Conservation (phyloP, 2,113 vertebrate genomes). For the Anhinga anhinga region DNA sequence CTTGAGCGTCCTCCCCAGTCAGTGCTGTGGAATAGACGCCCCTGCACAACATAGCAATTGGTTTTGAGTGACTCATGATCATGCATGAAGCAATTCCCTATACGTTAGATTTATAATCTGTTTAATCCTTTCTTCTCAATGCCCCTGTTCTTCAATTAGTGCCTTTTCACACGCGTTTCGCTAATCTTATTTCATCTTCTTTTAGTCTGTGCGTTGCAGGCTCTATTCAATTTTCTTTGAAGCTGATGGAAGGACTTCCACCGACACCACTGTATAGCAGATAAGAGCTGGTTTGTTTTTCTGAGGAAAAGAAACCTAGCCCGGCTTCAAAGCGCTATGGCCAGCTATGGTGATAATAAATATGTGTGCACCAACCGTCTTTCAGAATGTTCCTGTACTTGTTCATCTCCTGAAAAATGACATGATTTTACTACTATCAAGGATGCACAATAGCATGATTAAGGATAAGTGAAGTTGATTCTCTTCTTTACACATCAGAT, state of each 20-base stretch:
- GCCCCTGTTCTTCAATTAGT: not conserved
- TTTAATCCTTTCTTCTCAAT: constrained; percentile 13
- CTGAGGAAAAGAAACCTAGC: not conserved
- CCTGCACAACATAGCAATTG: not conserved
- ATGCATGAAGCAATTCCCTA: not conserved
- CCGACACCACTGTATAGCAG: not conserved
- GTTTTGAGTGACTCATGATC: not conserved
- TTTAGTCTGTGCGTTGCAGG: not conserved
- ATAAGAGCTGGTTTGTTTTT: not conserved
- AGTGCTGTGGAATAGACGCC: not conserved
- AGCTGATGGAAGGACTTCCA: not conserved
- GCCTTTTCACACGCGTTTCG: not conserved
- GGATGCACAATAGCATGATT: not conserved
- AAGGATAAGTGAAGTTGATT: not conserved
- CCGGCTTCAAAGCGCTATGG: not conserved
- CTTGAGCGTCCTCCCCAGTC: not conserved
- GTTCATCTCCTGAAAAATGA: not conserved
- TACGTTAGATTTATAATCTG: not conserved
- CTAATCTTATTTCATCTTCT: constrained; percentile 13
- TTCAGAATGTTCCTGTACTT: not conserved
- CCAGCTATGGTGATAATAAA: not conserved
- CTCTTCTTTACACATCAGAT: not conserved
- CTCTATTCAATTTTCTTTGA: not conserved
- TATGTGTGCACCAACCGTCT: not conserved
- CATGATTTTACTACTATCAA: not conserved